Conservation (phyloP, 2,113 vertebrate species). For the Brevimyrus niger region DNA sequence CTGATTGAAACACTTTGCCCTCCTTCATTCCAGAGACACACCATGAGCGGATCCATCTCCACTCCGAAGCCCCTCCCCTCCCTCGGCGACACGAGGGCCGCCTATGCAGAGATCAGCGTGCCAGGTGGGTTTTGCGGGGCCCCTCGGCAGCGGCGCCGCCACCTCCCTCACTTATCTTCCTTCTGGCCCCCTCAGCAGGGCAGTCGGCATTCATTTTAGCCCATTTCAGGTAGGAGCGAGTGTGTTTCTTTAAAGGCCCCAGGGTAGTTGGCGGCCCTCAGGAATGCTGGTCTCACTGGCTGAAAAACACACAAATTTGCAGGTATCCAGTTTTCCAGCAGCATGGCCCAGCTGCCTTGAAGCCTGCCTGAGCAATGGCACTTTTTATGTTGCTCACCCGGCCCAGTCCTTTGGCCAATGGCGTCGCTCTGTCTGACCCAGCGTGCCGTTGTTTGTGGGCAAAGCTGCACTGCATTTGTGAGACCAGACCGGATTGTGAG, state of each 20-base stretch:
- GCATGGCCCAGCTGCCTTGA: not conserved
- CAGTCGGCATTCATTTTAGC: not conserved
- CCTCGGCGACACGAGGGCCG: conserved; percentile 82
- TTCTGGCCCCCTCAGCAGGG: not conserved
- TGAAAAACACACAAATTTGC: not conserved
- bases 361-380: not conserved
- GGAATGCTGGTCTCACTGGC: not conserved
- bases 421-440: not conserved
- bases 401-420: not conserved
- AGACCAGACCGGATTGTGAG: not conserved
- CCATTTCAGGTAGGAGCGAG: not conserved
- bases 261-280: not conserved
- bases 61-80: conserved; percentile 74
- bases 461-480: not conserved
- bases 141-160: not conserved
- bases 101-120: conserved; percentile 80
- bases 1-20: not conserved
- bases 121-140: conserved; percentile 62
- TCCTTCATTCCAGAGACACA: conserved; percentile 77
- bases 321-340: not conserved
- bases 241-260: not conserved
- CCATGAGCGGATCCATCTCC: conserved; percentile 76
- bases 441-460: not conserved
- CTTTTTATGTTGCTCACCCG: not conserved
- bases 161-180: not conserved